Evolutionary conservation across 2,113 vertebrate species (phyloP), one percentile per base, ranked within the genome.

Genomic region (Notiomystis cincta): DNA sequence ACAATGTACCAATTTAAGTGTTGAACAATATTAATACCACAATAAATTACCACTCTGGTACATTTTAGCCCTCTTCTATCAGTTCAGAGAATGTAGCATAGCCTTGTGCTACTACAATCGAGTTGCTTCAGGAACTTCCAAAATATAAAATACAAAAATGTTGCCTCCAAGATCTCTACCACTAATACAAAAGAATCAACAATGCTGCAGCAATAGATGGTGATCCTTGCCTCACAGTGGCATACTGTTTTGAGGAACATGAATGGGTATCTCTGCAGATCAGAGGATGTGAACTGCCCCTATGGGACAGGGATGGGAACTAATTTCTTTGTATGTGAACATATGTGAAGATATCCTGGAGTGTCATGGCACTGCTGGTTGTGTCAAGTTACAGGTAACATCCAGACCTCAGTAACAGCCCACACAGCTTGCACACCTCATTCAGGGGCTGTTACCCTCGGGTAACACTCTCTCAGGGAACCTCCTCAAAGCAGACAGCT

Each of bases 21-120:
- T 15, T 92, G 71, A 93, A 91, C 65, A 96, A 89, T 93, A 97
- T 82, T 96, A 97, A 95, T 71, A 75, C 33, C 50, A 51, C 62
- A 91, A 88, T 93, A 95, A 96, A 95, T 95, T 90, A 94, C 21
- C 4, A 89, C 79, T 94, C 88, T 5, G 45, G 40, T 75, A 84
- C 60, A 69, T 82, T 87, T 95, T 73, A 77, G 62, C 42, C 70
- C 35, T 47, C 35, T 82, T 69, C 13, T 61, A 88, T 80, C 50
- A 86, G 82, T 81, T 93, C 13, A 76, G 81, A 95, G 48, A 72
- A 76, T 13, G 45, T 22, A 96, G 82, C 23, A 66, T 9, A 66
- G 50, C 42, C 35, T 47, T 50, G 30, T 14, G 33, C 58, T 56
- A 57, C 35, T 57, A 67, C 33, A 93, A 76, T 61, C 42, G 35